Evolutionary conservation across 2,888 invertebrate genomes (phyloP).

Genomic region (Drosophila kanekoi): DNA sequence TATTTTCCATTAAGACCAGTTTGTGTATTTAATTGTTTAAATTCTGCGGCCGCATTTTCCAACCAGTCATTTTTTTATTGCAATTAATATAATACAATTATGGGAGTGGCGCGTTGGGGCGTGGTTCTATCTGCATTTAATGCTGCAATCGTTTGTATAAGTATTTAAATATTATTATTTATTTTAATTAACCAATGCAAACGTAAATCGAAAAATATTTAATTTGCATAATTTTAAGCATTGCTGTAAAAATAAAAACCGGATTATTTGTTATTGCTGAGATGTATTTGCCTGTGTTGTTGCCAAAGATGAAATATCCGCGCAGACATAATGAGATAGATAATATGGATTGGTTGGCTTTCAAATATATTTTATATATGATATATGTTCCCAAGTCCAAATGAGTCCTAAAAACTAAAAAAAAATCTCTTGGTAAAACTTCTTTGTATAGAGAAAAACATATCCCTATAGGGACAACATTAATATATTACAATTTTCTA

Average conservation of each 20-base stretch:
- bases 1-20: conserved; percentile 14
- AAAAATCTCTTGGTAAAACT: too few species aligned
- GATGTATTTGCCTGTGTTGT: neutral
- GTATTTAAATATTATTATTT: conserved; percentile 12
- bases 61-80: conserved; percentile 3
- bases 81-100: conserved; percentile 8
- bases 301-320: neutral
- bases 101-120: neutral
- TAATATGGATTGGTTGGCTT: too few species aligned
- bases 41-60: conserved; percentile 16
- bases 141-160: neutral
- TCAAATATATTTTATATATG: too few species aligned
- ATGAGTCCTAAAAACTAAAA: too few species aligned
- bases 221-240: neutral
- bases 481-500: neutral
- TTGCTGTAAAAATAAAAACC: neutral
- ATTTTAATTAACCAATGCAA: conserved; percentile 3
- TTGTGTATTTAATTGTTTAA: conserved; percentile 3
- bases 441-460: too few species aligned
- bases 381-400: too few species aligned
- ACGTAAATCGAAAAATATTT: neutral
- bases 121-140: neutral
- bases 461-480: neutral
- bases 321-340: neutral
- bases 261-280: neutral